phyloP scores from a whole-genome alignment of 2,888 invertebrate genomes.

The Coelopa pilipes region DNA sequence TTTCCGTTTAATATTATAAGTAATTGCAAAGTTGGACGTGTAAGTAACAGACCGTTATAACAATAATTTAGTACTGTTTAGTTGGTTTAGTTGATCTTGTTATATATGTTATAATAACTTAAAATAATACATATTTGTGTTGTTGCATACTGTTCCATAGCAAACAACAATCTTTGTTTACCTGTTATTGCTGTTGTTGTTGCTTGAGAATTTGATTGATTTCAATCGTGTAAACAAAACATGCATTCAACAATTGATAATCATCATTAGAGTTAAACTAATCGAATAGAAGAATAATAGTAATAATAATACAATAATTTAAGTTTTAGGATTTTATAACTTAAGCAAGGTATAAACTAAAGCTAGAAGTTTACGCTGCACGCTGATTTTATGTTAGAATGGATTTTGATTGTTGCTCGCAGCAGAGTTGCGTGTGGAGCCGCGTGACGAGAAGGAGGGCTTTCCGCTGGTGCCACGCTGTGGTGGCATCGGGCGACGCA shows the following conservation, averaged over 20 bases:
- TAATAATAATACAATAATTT: slow-evolving; percentile 29
- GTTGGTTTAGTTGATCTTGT: slow-evolving; percentile 11
- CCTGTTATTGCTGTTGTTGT: background rate
- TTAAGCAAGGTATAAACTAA: slow-evolving; percentile 72
- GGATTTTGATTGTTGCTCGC: slow-evolving; percentile 69
- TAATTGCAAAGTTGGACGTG: slow-evolving; percentile 61
- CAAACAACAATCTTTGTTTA: background rate
- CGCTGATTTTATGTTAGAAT: slow-evolving; percentile 73
- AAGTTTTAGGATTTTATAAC: slow-evolving; percentile 62
- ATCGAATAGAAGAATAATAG: background rate
- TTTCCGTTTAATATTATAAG: slow-evolving; percentile 35
- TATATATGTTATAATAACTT: slow-evolving; percentile 42
- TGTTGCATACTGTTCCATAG: background rate
- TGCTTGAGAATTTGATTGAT: background rate
- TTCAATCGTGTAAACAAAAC: background rate
- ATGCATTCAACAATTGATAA: slow-evolving; percentile 5
- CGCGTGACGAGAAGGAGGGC: slow-evolving; percentile 70
- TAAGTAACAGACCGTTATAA: slow-evolving; percentile 65
- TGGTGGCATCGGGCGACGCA: slow-evolving; percentile 71
- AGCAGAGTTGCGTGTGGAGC: slow-evolving; percentile 69
- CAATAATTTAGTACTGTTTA: slow-evolving; percentile 39
- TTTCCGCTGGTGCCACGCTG: slow-evolving; percentile 70
- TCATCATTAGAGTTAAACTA: background rate
- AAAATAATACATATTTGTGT: slow-evolving; percentile 24
- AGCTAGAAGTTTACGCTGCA: slow-evolving; percentile 70